Evolutionary conservation across 2,797 vertebrate species (phyloP).

Genomic region (Enteromius treurensis): DNA sequence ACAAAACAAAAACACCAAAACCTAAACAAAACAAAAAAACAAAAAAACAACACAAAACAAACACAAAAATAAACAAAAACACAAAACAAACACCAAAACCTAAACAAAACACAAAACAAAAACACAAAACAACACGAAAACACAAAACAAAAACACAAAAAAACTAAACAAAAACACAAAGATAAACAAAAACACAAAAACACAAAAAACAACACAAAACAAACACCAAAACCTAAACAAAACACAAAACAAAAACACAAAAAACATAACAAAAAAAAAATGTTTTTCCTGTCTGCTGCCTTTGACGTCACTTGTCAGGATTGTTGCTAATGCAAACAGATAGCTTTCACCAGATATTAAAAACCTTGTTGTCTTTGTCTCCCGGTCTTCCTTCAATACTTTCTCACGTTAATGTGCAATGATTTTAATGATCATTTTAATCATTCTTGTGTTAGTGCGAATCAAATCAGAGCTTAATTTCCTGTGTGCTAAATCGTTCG

Average conservation of each 20-base stretch:
- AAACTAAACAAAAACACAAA: neutral
- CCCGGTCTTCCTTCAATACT: neutral
- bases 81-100: no score
- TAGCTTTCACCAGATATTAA: slow-evolving; percentile 1
- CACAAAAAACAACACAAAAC: no score
- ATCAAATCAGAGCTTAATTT: slow-evolving; percentile 25
- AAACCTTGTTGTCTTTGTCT: neutral
- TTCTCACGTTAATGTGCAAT: slow-evolving; percentile 45
- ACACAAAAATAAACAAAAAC: no score
- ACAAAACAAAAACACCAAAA: no score
- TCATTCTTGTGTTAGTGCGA: neutral
- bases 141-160: neutral
- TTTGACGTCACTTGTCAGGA: neutral
- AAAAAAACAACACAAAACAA: no score
- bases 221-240: no score
- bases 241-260: no score
- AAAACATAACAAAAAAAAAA: no score
- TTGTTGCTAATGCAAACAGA: neutral
- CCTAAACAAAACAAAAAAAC: no score
- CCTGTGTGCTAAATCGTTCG: neutral
- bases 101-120: no score
- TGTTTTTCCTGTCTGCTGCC: neutral
- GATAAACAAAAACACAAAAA: no score
- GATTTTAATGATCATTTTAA: slow-evolving; percentile 30
- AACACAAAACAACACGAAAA: neutral